These are phyloP conservation scores for Taxidea taxus DNA, from an alignment of 2,113 vertebrate genomes.

Conservation along the genomic window DNA sequence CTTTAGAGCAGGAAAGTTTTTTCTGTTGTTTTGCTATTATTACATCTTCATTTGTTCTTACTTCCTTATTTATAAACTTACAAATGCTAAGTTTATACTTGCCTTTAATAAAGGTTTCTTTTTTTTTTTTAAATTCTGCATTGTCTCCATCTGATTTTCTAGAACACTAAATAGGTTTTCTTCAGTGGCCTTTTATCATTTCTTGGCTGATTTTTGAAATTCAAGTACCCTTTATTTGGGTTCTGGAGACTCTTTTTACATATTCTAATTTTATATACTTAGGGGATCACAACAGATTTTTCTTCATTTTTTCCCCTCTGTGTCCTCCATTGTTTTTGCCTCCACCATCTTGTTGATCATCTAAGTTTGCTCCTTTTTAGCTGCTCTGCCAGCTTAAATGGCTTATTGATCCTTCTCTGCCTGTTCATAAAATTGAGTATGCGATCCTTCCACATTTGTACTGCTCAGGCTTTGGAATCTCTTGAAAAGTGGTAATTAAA, in stretches of 20 bases:
- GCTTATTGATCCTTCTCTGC: not conserved
- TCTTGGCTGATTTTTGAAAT: slow-evolving; percentile 16
- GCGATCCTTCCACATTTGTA: not conserved
- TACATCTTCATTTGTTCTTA: not conserved
- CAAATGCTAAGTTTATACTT: not conserved
- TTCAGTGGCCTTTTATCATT: not conserved
- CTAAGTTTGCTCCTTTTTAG: not conserved
- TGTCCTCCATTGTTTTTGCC: not conserved
- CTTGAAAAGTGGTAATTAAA: not conserved
- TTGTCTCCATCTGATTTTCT: not conserved
- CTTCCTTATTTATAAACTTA: not conserved
- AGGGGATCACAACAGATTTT: not conserved
- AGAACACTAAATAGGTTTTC: not conserved
- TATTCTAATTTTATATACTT: not conserved
- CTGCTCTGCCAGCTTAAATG: not conserved
- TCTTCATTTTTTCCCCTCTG: not conserved
- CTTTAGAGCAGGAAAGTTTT: not conserved
- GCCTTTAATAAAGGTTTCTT: not conserved
- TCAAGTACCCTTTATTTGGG: not conserved
- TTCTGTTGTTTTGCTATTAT: not conserved
- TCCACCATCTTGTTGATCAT: not conserved
- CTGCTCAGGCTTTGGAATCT: not conserved
- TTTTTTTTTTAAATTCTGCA: not conserved
- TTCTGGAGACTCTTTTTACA: not conserved
- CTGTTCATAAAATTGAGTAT: not conserved